Conservation (phyloP, 2,113 vertebrate genomes). For the Anarhynchus alexandrinus region DNA sequence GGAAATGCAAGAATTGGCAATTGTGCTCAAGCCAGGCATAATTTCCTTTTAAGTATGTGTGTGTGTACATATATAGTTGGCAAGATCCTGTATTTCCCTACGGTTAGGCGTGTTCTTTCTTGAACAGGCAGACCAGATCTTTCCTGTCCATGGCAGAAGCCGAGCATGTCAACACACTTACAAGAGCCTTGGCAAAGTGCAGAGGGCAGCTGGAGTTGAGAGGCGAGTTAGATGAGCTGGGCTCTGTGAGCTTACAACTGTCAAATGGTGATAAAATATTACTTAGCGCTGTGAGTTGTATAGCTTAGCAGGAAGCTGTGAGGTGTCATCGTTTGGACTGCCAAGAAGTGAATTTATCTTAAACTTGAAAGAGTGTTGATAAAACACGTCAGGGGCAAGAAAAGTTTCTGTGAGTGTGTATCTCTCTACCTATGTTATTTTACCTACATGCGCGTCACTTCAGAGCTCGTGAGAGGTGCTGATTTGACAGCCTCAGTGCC, state of each 20-base stretch:
- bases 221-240: background rate
- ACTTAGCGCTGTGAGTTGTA: background rate
- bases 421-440: background rate
- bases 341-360: background rate
- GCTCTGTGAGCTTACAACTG: background rate
- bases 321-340: background rate
- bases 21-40: background rate
- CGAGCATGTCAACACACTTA: background rate
- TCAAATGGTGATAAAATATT: background rate
- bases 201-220: background rate
- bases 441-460: background rate
- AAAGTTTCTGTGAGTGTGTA: background rate
- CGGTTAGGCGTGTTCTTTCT: background rate
- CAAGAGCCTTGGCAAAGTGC: background rate
- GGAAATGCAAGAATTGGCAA: background rate
- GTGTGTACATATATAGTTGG: fast-evolving
- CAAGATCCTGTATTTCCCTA: background rate
- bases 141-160: background rate
- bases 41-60: background rate
- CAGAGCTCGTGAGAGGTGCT: background rate
- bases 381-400: background rate
- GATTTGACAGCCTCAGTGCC: background rate
- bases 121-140: background rate
- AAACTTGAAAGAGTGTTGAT: background rate
- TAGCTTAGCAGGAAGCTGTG: background rate